phyloP scores from a whole-genome alignment of 2,113 vertebrate species.

The Xerus inauris region DNA sequence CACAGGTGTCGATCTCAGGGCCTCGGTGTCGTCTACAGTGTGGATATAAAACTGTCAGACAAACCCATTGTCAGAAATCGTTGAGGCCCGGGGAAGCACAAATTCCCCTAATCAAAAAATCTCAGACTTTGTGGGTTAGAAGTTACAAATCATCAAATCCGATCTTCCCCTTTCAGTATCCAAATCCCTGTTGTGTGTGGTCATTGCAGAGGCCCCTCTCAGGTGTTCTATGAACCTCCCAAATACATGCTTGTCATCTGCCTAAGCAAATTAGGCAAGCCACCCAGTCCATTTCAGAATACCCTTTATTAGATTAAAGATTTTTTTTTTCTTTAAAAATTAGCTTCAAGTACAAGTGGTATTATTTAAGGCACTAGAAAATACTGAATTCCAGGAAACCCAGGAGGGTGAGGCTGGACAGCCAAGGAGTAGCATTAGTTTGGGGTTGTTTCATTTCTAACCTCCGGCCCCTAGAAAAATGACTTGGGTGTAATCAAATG shows the following conservation, averaged over 20 bases:
- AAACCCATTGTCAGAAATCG: not conserved
- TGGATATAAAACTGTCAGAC: not conserved
- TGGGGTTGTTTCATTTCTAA: conserved; percentile 82
- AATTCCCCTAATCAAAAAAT: not conserved
- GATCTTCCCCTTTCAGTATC: not conserved
- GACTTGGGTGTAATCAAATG: conserved; percentile 84
- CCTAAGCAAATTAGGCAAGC: not conserved
- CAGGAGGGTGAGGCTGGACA: conserved; percentile 73
- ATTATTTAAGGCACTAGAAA: conserved; percentile 78
- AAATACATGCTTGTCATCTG: not conserved
- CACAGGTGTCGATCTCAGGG: not conserved
- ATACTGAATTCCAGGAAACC: conserved; percentile 84
- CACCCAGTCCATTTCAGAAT: not conserved
- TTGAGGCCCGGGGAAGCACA: fast-evolving
- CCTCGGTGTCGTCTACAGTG: too few species aligned
- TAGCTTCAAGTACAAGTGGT: conserved; percentile 45
- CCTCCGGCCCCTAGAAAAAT: conserved; percentile 78
- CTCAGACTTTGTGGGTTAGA: not conserved
- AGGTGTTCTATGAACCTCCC: not conserved
- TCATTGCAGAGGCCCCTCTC: not conserved
- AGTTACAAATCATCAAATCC: not conserved
- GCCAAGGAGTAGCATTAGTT: conserved; percentile 77
- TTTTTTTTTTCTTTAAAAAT: conserved; percentile 34
- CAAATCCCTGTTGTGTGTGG: not conserved
- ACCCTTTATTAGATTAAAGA: not conserved